phyloP scores from a whole-genome alignment of 2,888 invertebrate species.

The Piscicola geometra region DNA sequence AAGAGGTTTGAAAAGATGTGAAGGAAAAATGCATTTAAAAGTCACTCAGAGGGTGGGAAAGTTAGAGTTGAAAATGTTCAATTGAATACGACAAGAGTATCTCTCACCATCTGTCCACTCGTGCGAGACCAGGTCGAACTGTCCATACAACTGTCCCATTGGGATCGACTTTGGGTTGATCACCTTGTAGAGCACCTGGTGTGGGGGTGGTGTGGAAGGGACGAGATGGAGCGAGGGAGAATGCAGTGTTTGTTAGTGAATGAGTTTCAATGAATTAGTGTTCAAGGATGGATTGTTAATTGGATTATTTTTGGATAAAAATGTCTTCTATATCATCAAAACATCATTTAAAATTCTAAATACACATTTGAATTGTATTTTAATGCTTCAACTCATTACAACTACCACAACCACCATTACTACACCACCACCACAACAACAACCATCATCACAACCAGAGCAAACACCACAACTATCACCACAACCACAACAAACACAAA shows the following conservation, averaged over 20 bases:
- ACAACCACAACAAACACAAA: too few species aligned
- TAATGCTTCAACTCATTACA: too few species aligned
- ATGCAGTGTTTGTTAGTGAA: not conserved
- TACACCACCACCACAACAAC: too few species aligned
- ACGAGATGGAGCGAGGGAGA: not conserved
- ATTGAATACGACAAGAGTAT: conserved; percentile 29
- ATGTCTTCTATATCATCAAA: too few species aligned
- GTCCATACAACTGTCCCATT: conserved; percentile 57
- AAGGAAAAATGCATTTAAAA: too few species aligned
- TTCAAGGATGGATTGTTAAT: not conserved
- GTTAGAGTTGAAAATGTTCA: not conserved
- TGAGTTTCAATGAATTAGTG: not conserved
- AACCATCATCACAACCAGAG: not conserved
- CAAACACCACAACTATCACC: too few species aligned
- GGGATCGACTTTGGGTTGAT: conserved; percentile 57
- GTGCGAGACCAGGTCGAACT: conserved; percentile 56
- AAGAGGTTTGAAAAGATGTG: too few species aligned
- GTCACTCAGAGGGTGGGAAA: too few species aligned
- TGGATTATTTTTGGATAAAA: not conserved
- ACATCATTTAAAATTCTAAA: too few species aligned
- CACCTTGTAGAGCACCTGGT: conserved; percentile 50
- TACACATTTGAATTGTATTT: too few species aligned
- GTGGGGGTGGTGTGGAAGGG: too few species aligned
- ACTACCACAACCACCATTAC: too few species aligned
- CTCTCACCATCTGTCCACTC: conserved; percentile 56